phyloP scores from a whole-genome alignment of 2,113 vertebrate species.

The Ameiurus melas region DNA sequence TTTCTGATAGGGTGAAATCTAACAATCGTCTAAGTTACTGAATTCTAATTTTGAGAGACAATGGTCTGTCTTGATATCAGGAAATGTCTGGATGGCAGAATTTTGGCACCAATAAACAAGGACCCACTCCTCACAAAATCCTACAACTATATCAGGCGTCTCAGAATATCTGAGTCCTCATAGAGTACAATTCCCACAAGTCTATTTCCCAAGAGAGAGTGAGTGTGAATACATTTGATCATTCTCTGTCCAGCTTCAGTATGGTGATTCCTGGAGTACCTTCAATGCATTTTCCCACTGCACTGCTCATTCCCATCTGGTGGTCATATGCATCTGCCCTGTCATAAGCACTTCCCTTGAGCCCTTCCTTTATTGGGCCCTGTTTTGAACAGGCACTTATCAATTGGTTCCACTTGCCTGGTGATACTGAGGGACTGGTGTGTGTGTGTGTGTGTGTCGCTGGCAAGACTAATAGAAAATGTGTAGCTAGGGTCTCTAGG shows the following conservation, averaged over 20 bases:
- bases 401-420: constrained; percentile 38
- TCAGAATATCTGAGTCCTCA: neutral
- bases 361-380: constrained; percentile 27
- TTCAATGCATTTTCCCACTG: constrained; percentile 38
- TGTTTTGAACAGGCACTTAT: constrained; percentile 37
- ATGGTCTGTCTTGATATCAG: neutral
- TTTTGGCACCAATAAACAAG: constrained; percentile 11
- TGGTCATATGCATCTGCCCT: constrained; percentile 33
- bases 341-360: constrained; percentile 47
- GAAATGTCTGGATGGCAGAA: neutral
- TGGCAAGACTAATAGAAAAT: constrained; percentile 38
- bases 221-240: constrained; percentile 44
- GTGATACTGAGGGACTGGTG: constrained; percentile 5
- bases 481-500: constrained; percentile 24
- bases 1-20: too few relatives aligned
- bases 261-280: constrained; percentile 42
- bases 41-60: neutral
- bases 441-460: neutral
- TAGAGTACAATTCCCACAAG: constrained; percentile 46
- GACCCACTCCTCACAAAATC: constrained; percentile 46
- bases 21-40: neutral
- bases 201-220: constrained; percentile 37
- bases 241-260: constrained; percentile 51
- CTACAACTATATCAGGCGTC: constrained; percentile 51
- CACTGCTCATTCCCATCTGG: constrained; percentile 66